Evolutionary conservation across 2,888 invertebrate genomes (phyloP), one percentile per base, ranked within the genome.

Genomic region (Chrysolina americana): DNA sequence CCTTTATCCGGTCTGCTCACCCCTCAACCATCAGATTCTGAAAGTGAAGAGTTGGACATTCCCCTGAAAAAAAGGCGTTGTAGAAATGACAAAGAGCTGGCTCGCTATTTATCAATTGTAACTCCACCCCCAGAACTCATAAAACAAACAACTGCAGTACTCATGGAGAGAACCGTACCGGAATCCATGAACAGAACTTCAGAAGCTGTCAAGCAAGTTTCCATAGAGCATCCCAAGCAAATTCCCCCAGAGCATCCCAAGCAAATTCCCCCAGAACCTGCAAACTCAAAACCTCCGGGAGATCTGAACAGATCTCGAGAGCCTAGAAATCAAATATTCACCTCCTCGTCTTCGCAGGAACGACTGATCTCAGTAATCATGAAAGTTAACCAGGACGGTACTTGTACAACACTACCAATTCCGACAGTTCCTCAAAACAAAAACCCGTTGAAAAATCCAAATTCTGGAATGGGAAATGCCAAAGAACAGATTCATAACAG

Each of bases 21-120:
- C 3, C 96, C 96, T 0, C 95, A 96, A 87, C 94, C 95, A 21
- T 96, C 96, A 0, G 96, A 96, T 87, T 94, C 95, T 0, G 96
- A 96, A 89, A 87, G 88, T 74, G 88, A 88, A 76, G 79, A 88
- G 65, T 79, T 84, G 59, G 87, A 87, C 59, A 86, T 85, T 68
- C 88, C 88, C 81, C 87, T 86, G 90, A 93, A 80, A 93, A 95
- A 87, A 91, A 91, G 80, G 91, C 91, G 86, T 76, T 89, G 83
- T 78, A 82, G 88, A 53, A 89, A 92, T 82, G 91, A 90, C 85
- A 89, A 90, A 82, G 92, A 92, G 85, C 87, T 92, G 81, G 90
- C 90, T 78, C 68, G 74, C 70, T 36, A 68, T 69, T 17, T 72
- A 9, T 90, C 64, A 11, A 65, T 65, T 21, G 44, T 68, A 28